Base-by-base conservation (phyloP, 2,113 vertebrate species). In the Bolborhynchus lineola region DNA sequence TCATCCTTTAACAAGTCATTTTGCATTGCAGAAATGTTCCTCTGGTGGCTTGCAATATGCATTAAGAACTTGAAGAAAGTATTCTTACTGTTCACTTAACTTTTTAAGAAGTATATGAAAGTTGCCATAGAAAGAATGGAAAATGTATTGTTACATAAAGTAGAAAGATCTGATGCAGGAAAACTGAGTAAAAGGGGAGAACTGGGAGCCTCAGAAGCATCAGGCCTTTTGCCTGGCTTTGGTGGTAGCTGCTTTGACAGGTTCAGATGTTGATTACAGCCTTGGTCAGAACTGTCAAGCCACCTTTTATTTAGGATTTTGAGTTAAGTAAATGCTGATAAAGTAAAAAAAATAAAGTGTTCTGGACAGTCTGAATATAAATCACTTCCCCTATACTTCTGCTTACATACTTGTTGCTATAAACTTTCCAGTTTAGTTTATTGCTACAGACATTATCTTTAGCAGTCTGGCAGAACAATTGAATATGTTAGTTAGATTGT, bases 311-410 rank as follows among this genome's bases (percentile, higher is more conserved):
- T 84, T 50, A 74, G 21, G 33, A 57, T 18, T 96, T 82, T 60
- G 29, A 70, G 6, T 71, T 82, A 80, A 84, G 28, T 75, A 84
- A 7, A n/a, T 70, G 49, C 87, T 94, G 89, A 86, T 89, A 78
- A 91, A 89, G 29, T 37, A 35, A 85, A 91, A 90, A 90, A 90
- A 60, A 67, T 20, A 46, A 74, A 83, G 35, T 44, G 50, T 59
- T 95, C 88, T 86, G 20, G 33, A 42, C 67, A 44, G 55, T 60
- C 29, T 81, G 50, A 90, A 90, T 85, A 75, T 95, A 88, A 96
- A 70, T 26, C 19, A 63, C 63, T 82, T 85, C 49, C 55, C 28
- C 82, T 86, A 63, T 74, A 93, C 85, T 86, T 90, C 15, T 84
- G 41, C 86, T 95, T 94, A 86, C 50, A 86, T n/a, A 59, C 29